phyloP scores from a whole-genome alignment of 2,888 invertebrate species.

The Synergus umbraculus region DNA sequence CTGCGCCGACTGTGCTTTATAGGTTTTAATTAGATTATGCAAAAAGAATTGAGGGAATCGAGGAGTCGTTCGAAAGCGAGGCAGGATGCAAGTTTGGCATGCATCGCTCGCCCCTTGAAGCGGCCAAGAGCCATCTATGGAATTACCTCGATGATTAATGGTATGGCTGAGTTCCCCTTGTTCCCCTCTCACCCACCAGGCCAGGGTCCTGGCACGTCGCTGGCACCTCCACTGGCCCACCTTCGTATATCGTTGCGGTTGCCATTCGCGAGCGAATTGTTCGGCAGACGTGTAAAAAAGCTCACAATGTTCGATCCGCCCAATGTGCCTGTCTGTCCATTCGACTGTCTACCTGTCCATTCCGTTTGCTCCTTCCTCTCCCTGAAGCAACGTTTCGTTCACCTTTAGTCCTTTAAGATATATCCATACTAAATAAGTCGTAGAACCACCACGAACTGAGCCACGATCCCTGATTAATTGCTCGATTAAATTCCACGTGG shows the following conservation, averaged over 20 bases:
- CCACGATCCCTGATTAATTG: slow-evolving; percentile 15
- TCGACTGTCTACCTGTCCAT: slow-evolving; percentile 50
- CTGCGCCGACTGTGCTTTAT: background rate
- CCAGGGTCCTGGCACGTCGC: slow-evolving; percentile 49
- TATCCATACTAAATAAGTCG: slow-evolving; percentile 62
- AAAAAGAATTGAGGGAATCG: slow-evolving; percentile 8
- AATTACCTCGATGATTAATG: slow-evolving; percentile 77
- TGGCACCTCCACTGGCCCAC: slow-evolving; percentile 56
- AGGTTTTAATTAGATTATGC: slow-evolving; percentile 31
- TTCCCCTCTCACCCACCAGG: slow-evolving; percentile 17
- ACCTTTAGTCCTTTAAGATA: slow-evolving; percentile 55
- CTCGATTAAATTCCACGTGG: slow-evolving; percentile 28
- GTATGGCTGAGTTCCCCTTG: slow-evolving; percentile 58
- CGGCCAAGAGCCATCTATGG: slow-evolving; percentile 75
- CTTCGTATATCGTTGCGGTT: slow-evolving; percentile 51
- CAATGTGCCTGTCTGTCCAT: slow-evolving; percentile 50
- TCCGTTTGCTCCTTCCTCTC: slow-evolving; percentile 43
- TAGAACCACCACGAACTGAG: slow-evolving; percentile 38
- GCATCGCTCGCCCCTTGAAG: slow-evolving; percentile 73
- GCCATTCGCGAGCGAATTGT: slow-evolving; percentile 61
- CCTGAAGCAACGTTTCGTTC: slow-evolving; percentile 48
- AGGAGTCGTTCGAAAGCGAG: slow-evolving; percentile 63
- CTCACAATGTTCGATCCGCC: slow-evolving; percentile 65
- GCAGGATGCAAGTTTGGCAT: slow-evolving; percentile 72
- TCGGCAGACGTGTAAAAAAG: slow-evolving; percentile 74